These are phyloP conservation scores for Dromius quadrimaculatus DNA, from an alignment of 2,888 invertebrate species.

Conservation along the genomic window DNA sequence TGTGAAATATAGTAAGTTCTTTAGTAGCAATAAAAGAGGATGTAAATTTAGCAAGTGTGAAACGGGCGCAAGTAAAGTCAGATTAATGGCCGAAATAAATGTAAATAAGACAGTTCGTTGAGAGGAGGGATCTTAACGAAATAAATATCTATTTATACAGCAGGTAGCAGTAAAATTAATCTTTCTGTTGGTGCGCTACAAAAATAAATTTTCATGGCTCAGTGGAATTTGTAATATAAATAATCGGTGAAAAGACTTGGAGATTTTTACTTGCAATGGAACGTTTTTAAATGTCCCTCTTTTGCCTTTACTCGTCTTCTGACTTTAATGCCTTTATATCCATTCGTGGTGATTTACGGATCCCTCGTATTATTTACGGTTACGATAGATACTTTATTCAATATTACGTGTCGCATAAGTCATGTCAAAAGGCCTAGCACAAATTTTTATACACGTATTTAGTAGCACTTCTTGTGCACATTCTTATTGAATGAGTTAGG, in stretches of 20 bases:
- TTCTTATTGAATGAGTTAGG: no score
- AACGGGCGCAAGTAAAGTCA: constrained; percentile 64
- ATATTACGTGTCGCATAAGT: constrained; percentile 26
- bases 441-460: constrained; percentile 18
- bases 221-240: constrained; percentile 43
- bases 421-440: constrained; percentile 11
- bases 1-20: constrained; percentile 25
- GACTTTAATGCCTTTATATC: constrained; percentile 14
- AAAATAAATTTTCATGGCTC: constrained; percentile 46
- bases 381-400: constrained; percentile 37
- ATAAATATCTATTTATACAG: constrained; percentile 47
- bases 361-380: constrained; percentile 33
- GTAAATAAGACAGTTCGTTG: constrained; percentile 63
- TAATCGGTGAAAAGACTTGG: constrained; percentile 39
- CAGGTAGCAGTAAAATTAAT: constrained; percentile 47
- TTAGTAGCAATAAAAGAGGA: constrained; percentile 33
- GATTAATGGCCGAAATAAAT: constrained; percentile 67
- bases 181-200: constrained; percentile 40
- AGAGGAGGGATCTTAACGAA: constrained; percentile 55
- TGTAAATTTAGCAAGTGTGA: constrained; percentile 45
- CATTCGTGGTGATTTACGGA: constrained; percentile 15
- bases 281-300: constrained; percentile 22
- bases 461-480: constrained; percentile 15
- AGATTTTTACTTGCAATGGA: constrained; percentile 32
- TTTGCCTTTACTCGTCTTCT: constrained; percentile 1